phyloP scores from a whole-genome alignment of 2,888 invertebrate genomes.

The Leuctra nigra region DNA sequence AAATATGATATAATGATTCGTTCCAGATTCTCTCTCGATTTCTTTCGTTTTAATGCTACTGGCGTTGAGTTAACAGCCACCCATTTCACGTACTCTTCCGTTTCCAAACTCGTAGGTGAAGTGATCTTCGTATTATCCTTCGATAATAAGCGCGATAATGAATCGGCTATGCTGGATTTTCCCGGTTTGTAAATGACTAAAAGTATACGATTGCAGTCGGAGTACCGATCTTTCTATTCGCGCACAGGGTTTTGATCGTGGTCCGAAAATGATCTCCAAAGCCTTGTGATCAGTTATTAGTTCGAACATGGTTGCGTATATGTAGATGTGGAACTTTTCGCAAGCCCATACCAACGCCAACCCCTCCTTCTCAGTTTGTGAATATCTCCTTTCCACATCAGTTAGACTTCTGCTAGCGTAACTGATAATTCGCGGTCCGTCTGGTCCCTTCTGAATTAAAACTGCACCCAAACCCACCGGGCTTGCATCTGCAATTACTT shows the following conservation, averaged over 20 bases:
- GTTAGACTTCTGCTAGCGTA: constrained; percentile 38
- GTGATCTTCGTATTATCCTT: no score
- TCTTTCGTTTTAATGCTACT: no score
- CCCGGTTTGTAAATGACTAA: constrained; percentile 28
- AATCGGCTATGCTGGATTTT: constrained; percentile 34
- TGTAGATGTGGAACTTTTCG: constrained; percentile 38
- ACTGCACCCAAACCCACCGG: constrained; percentile 30
- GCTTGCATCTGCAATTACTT: constrained; percentile 14
- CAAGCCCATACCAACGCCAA: constrained; percentile 38
- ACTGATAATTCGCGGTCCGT: constrained; percentile 35
- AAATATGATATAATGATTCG: no score
- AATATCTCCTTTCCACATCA: constrained; percentile 38
- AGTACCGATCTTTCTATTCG: constrained; percentile 3
- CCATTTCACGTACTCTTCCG: no score
- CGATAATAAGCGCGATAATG: constrained; percentile 32
- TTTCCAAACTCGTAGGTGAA: no score
- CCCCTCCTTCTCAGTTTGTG: constrained; percentile 23
- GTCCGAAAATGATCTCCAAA: neutral
- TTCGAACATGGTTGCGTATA: constrained; percentile 34
- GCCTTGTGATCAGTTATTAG: neutral
- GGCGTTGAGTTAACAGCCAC: no score
- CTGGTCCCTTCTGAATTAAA: constrained; percentile 32
- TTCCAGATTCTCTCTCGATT: no score
- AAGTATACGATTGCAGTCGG: constrained; percentile 29
- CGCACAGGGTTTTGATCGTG: neutral